phyloP scores from a whole-genome alignment of 2,888 invertebrate species.

The Villa cingulata region DNA sequence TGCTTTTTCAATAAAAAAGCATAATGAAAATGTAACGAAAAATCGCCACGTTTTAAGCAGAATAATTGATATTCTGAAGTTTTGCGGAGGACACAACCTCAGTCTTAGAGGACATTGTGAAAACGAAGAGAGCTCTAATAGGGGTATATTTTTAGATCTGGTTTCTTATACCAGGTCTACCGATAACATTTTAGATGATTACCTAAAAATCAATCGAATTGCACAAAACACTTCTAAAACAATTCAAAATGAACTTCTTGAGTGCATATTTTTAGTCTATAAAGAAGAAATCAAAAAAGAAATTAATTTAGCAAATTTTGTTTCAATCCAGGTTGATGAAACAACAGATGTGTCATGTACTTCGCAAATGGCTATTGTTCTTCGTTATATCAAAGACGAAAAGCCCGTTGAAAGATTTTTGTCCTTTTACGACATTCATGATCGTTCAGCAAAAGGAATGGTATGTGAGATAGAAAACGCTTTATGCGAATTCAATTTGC shows the following conservation, averaged over 20 bases:
- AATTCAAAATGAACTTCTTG: conserved; percentile 1
- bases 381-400: not conserved
- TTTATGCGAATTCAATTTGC: not conserved
- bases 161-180: too few species aligned
- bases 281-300: not conserved
- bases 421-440: not conserved
- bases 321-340: not conserved
- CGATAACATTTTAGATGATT: too few species aligned
- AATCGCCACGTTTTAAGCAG: not conserved
- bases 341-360: not conserved
- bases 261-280: not conserved
- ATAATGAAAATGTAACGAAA: not conserved
- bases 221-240: too few species aligned
- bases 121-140: not conserved
- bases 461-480: not conserved
- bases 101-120: not conserved
- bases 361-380: not conserved
- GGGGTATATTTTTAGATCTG: not conserved
- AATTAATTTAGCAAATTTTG: not conserved
- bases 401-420: not conserved
- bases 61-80: conserved; percentile 1
- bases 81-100: conserved; percentile 3
- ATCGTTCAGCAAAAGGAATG: not conserved
- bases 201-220: too few species aligned
- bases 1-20: not conserved